Base-by-base conservation (phyloP, 2,888 invertebrate species). In the Colostygia pectinataria region DNA sequence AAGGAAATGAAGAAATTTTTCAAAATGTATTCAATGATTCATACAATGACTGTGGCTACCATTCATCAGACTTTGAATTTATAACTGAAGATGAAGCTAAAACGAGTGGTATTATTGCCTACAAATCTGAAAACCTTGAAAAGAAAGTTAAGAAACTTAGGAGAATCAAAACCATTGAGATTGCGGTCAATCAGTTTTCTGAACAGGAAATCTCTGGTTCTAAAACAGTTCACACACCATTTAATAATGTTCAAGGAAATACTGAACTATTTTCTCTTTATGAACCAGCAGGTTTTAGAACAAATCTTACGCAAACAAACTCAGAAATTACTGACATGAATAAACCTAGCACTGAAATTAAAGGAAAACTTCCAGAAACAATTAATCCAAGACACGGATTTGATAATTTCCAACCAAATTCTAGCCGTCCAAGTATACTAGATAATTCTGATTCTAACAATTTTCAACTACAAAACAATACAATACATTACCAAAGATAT, bases 21-120 rank as follows among this genome's bases (percentile, higher is more conserved):
- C 5, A 28, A 1, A 13, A 13, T 2, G n/a, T 24, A 2, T 25
- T 41, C 9, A 10, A 25, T 41, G 41, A 41, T 27, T 33, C 32
- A 10, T 32, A 36, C 2, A 8, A 40, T 23, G 40, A 31, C 9
- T 23, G 57, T 9, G 78, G 76, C 1, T 85, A 84, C 37, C 61
- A 78, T 51, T 85, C 86, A 0, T 80, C 84, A 3, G 83, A 87
- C 68, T 88, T 87, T 42, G 86, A 87, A 64, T 83, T 85, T 42
- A 86, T 86, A 29, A 68, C 71, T 1, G 86, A 87, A 68, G 56
- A 59, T 1, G 83, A 85, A 55, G 82, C 86, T 2, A 63, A 63
- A 38, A 52, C 53, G 12, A 57, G 65, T 2, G 70, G 68, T 1
- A 41, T 68, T 2, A 59, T 73, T 1, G 53, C 63, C 5, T 66